Evolutionary conservation across 2,113 vertebrate species (phyloP), one percentile per base, ranked within the genome.

Genomic region (Lophochroa leadbeateri): DNA sequence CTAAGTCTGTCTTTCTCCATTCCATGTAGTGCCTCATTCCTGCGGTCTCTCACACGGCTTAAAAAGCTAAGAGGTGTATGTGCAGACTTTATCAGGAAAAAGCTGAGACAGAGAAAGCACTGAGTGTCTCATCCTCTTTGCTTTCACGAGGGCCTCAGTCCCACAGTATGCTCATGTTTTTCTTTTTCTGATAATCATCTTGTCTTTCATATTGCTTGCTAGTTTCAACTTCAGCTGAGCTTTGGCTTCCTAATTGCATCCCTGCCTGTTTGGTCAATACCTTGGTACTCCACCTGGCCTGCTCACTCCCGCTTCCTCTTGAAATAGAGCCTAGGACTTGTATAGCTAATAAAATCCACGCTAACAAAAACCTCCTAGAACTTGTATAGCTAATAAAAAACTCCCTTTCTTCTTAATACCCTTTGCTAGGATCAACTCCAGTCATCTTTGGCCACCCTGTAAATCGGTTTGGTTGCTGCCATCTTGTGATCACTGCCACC

Each of bases 161-260:
- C 57, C 70, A n/a, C 57, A 63, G 33, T 1, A 2, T 57, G 70
- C 14, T 61, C 7, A 20, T 88, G 25, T 92, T 88, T 77, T 65
- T 24, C 35, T 79, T 82, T 87, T 90, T 60, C 63, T 82, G 43
- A 64, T 76, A 81, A 52, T 72, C 43, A 53, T 91, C 55, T 79
- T 18, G 6, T 64, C 57, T 88, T 92, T 94, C n/a, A 69, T 24
- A 68, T 90, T 8, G 3, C 61, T 76, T 52, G 35, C 67, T 69
- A 72, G 35, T 80, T 90, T 93, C 61, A 71, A 44, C 69, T 82
- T 82, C 46, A 86, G 47, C 49, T 92, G 90, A 93, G 53, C 71
- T 95, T 92, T 79, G 82, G 37, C 49, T 86, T 93, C 41, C 50
- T 83, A 86, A 80, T 86, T 90, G 72, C 76, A 78, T 70, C 88